Evolutionary conservation across 2,113 vertebrate genomes (phyloP).

Genomic region (Mustela nigripes): DNA sequence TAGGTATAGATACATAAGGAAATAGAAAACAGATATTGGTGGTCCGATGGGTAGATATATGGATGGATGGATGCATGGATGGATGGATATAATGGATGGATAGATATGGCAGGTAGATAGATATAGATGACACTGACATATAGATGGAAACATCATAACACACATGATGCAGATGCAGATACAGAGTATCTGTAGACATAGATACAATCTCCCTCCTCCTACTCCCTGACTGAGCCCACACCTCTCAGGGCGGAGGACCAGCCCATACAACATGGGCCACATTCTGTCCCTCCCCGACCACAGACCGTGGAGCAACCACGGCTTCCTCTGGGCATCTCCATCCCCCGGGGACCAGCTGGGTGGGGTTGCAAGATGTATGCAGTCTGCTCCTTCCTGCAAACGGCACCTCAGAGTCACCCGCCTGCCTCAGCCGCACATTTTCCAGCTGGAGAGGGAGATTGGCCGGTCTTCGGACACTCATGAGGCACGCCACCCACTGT

Average conservation of each 20-base stretch:
- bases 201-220: background rate
- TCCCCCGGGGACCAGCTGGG: background rate
- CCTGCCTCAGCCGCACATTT: background rate
- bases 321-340: background rate
- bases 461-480: background rate
- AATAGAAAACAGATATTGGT: too few species aligned
- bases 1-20: too few species aligned
- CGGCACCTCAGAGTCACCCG: background rate
- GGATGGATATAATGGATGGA: background rate
- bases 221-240: background rate
- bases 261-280: too few species aligned
- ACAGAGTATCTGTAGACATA: background rate
- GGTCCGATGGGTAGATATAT: too few species aligned
- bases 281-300: background rate
- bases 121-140: too few species aligned
- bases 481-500: accelerated
- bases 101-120: too few species aligned
- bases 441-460: background rate
- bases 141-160: background rate
- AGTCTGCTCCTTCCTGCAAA: background rate
- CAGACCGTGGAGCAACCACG: accelerated
- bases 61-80: too few species aligned
- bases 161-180: background rate
- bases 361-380: background rate
- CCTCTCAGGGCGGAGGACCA: accelerated